phyloP scores from a whole-genome alignment of 2,113 vertebrate species.

The Brachypteracias leptosomus region DNA sequence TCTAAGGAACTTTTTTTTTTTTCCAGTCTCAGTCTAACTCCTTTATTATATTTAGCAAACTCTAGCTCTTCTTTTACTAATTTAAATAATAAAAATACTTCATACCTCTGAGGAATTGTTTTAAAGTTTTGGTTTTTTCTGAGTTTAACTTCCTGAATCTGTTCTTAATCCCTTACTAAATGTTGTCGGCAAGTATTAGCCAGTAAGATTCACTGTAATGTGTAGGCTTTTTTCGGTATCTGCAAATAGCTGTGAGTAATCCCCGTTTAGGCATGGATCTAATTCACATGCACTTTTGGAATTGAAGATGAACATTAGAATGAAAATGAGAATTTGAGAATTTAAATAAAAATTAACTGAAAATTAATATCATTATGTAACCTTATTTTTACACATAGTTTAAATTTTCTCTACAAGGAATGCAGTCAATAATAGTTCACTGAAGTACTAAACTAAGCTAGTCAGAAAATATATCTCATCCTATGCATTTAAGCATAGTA shows the following conservation, averaged over 20 bases:
- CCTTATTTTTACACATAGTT: constrained; percentile 14
- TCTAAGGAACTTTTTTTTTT: not conserved
- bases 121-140: not conserved
- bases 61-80: not conserved
- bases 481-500: constrained; percentile 10
- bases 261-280: constrained; percentile 51
- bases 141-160: constrained; percentile 42
- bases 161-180: constrained; percentile 51
- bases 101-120: not conserved
- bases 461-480: constrained; percentile 11
- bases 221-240: constrained; percentile 46
- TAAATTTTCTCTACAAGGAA: constrained; percentile 36
- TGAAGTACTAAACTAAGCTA: constrained; percentile 38
- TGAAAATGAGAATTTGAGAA: constrained; percentile 44
- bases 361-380: constrained; percentile 55
- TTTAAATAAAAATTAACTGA: constrained; percentile 63
- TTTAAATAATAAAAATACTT: not conserved
- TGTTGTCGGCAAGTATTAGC: constrained; percentile 52
- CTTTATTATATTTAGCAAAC: not conserved
- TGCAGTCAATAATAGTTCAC: not conserved
- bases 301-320: constrained; percentile 60
- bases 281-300: constrained; percentile 58
- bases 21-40: not conserved
- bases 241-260: constrained; percentile 66
- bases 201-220: constrained; percentile 56